A percentile compares a stretch with the other conserved stretches of the same genome.
Conservation (phyloP, 2,113 vertebrate genomes). For the Myotis lucifugus region DNA sequence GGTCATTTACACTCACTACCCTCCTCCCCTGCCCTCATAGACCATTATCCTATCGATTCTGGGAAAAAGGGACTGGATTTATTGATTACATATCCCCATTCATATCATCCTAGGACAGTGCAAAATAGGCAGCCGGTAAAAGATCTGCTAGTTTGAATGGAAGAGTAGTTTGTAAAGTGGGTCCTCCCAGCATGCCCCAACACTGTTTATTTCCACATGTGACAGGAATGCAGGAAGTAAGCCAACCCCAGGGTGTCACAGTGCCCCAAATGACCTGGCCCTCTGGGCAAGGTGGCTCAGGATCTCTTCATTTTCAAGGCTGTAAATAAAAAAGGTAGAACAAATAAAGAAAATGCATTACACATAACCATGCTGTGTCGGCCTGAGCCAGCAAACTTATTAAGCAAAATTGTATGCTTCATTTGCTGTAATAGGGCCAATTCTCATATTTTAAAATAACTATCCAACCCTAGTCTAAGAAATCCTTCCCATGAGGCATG, state of each 20-base stretch:
- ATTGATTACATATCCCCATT: not conserved
- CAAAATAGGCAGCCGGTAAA: not conserved
- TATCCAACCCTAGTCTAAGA: not conserved
- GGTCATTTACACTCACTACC: not conserved
- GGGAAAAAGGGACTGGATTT: not conserved
- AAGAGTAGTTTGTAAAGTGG: not conserved
- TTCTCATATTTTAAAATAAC: conserved; percentile 27
- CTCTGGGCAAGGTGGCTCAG: not conserved
- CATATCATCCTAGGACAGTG: not conserved
- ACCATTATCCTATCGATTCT: not conserved
- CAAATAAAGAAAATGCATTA: not conserved
- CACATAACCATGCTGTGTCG: not conserved
- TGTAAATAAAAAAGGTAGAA: not conserved
- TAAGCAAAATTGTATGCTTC: not conserved
- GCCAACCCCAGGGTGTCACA: not conserved
- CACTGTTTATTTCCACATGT: not conserved
- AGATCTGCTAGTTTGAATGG: not conserved
- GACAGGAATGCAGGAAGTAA: not conserved
- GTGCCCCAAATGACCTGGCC: not conserved
- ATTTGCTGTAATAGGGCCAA: not conserved
- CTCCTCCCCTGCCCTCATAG: fast-evolving
- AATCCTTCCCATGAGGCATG: not conserved
- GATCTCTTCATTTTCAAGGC: not conserved
- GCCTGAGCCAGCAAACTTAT: not conserved
- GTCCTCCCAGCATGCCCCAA: not conserved